Evolutionary conservation across 2,797 vertebrate species (phyloP), one percentile per base, ranked within the genome.

Genomic region (Gallinago nigripennis): DNA sequence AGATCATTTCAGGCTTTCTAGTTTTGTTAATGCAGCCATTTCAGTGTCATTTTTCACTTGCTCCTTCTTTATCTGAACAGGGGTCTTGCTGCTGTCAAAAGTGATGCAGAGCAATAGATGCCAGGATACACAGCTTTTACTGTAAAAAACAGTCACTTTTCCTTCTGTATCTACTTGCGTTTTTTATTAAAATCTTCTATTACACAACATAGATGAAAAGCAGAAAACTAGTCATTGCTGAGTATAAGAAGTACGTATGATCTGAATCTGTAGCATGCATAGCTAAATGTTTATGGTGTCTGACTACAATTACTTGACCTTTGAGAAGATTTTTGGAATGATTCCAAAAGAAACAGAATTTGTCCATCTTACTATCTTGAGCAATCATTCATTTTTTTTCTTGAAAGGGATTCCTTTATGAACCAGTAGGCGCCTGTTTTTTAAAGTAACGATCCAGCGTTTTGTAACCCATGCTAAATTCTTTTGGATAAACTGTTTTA

Each of bases 351-450:
- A 82, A 28, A 2, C 70, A 71, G 87, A 83, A 41, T 94, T 92
- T 90, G 88, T 91, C 91, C 43, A n/a, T 95, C 31, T 79, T 91
- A 35, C 56, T 92, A 50, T 95, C 91, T 97, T 97, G 85, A 92
- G 95, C 95, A 96, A 96, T 96, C 77, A 41, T 91, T 94, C 50
- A 9, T 95, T 92, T 89, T 79, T 91, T 93, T 96, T 75, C 51
- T 83, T 91, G 86, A 96, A 96, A 94, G 69, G 73, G 75, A 96
- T 97, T 96, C 85, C 92, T 97, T 95, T 85, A 96, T 88, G 92
- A 94, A 94, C 91, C 94, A 96, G 95, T 60, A 63, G 90, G 87
- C 37, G 93, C 93, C 94, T 92, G 91, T 68, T 95, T 94, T 95
- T 92, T 82, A 88, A 94, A 96, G 75, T 66, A 93, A 93, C 82